phyloP scores from a whole-genome alignment of 2,888 invertebrate species.

The Tigriopus californicus region DNA sequence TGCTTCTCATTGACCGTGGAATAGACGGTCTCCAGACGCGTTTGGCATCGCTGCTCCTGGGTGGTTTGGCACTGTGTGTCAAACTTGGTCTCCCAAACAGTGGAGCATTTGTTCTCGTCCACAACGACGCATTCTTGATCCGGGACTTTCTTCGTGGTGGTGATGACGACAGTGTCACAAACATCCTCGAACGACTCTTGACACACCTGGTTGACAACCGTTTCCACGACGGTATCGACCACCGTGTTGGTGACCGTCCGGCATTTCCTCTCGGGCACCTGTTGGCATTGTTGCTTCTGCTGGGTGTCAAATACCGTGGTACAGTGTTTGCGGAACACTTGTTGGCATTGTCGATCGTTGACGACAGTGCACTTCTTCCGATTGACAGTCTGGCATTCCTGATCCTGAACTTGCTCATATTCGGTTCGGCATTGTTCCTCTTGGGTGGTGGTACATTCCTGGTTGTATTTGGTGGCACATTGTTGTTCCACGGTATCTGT shows the following conservation, averaged over 20 bases:
- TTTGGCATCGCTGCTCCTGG: background rate
- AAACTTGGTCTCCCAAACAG: constrained; percentile 1
- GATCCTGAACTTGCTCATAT: background rate
- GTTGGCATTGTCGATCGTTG: constrained; percentile 10
- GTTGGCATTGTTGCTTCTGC: background rate
- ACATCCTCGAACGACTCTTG: background rate
- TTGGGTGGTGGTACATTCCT: constrained; percentile 8
- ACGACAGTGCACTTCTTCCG: constrained; percentile 9
- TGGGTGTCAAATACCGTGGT: background rate
- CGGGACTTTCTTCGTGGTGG: background rate
- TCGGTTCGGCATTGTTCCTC: background rate
- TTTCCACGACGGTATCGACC: background rate
- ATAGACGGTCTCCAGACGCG: background rate
- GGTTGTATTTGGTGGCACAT: constrained; percentile 11
- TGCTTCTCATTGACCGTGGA: constrained; percentile 5
- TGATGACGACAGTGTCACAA: constrained; percentile 5
- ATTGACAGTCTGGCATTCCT: constrained; percentile 8
- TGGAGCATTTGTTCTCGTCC: constrained; percentile 7
- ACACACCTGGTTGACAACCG: background rate
- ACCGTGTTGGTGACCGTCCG: background rate
- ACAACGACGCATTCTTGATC: constrained; percentile 8
- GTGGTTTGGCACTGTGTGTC: constrained; percentile 13
- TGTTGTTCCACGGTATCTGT: background rate
- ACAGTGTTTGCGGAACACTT: constrained; percentile 4
- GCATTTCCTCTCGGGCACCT: constrained; percentile 1